A percentile compares a stretch with the other conserved stretches of the same genome.
These are phyloP conservation scores for Mechanitis messenoides DNA, from an alignment of 2,888 invertebrate species.

Conservation along the genomic window DNA sequence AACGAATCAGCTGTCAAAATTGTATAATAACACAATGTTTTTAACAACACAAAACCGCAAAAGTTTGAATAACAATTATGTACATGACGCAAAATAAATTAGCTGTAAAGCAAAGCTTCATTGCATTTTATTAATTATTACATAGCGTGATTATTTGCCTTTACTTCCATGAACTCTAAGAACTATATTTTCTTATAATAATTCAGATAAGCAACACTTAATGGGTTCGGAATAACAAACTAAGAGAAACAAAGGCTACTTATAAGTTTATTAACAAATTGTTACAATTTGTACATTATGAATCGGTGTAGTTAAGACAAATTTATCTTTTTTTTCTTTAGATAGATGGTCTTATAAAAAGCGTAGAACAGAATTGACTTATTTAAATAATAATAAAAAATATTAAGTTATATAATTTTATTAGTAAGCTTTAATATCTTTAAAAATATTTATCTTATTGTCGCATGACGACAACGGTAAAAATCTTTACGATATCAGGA, in stretches of 20 bases:
- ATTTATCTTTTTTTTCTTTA: no score
- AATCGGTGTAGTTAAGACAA: no score
- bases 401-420: not conserved
- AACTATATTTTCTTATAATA: not conserved
- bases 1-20: no score
- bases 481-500: not conserved
- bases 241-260: not conserved
- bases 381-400: no score
- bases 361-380: no score
- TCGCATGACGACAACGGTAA: not conserved
- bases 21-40: no score
- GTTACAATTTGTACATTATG: not conserved
- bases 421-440: not conserved
- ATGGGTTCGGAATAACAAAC: not conserved
- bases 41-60: no score
- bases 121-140: not conserved
- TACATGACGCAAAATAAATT: no score
- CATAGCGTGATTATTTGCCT: constrained; percentile 1
- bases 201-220: not conserved
- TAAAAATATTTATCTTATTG: not conserved
- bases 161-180: not conserved
- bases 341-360: no score
- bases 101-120: no score
- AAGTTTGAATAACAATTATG: no score
- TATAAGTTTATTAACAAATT: not conserved